Percentiles rank a stretch among this genome's conserved stretches.
Conservation (phyloP, 2,113 vertebrate species). For the Ctenomys sociabilis region DNA sequence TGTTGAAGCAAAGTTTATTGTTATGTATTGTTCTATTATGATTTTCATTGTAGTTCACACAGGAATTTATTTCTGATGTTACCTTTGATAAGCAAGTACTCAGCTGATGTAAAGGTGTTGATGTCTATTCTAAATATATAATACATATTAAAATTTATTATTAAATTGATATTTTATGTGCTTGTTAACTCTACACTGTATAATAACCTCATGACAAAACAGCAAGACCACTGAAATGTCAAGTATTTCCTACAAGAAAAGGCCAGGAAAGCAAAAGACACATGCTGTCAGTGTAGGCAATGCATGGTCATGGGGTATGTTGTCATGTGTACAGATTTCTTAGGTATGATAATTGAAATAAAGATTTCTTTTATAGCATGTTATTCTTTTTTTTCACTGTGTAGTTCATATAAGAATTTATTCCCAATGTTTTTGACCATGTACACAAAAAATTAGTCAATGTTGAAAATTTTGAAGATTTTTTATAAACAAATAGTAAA, state of each 20-base stretch:
- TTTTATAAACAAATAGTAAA: neutral
- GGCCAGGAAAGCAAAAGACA: neutral
- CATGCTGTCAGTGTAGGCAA: neutral
- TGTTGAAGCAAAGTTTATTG: neutral
- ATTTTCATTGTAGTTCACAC: neutral
- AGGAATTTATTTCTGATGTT: neutral
- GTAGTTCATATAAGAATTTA: neutral
- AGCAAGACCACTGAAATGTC: neutral
- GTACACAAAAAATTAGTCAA: neutral
- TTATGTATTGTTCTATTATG: neutral
- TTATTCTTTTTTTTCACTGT: neutral
- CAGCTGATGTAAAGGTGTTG: neutral
- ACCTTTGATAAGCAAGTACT: neutral
- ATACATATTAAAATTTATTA: neutral
- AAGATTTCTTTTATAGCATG: neutral
- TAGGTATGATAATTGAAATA: neutral
- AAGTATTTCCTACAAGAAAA: neutral
- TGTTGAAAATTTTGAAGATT: neutral
- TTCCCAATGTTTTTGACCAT: neutral
- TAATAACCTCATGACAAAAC: neutral
- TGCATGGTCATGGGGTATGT: neutral
- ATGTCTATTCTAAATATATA: neutral
- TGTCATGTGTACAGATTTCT: neutral
- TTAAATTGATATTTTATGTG: neutral
- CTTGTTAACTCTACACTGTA: neutral